Evolutionary conservation across 2,888 invertebrate species (phyloP).

Genomic region (Seira musarum): DNA sequence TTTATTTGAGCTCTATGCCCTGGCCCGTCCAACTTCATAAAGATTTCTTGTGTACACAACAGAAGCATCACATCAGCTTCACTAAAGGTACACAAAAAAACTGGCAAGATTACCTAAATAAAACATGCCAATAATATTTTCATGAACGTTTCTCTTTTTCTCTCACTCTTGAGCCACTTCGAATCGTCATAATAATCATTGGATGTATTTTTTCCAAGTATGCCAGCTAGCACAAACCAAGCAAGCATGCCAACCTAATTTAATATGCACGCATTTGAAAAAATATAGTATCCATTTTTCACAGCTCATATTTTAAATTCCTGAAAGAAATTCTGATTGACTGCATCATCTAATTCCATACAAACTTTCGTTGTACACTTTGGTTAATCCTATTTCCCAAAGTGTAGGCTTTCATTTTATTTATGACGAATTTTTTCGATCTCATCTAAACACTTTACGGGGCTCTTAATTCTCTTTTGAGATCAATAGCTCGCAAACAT

Average conservation of each 20-base stretch:
- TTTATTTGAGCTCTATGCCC: constrained; percentile 33
- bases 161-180: not conserved
- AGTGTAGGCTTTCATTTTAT: not conserved
- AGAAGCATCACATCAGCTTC: no score
- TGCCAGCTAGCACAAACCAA: no score
- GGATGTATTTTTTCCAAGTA: not conserved
- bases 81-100: constrained; percentile 11
- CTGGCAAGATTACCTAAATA: constrained; percentile 16
- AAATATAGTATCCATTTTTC: no score
- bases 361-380: no score
- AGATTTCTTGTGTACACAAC: constrained; percentile 27
- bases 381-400: not conserved
- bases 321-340: constrained; percentile 16
- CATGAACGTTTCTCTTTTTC: constrained; percentile 35
- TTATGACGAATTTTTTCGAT: not conserved
- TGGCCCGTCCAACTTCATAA: constrained; percentile 29
- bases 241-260: not conserved
- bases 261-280: not conserved
- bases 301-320: not conserved
- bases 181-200: not conserved
- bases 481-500: not conserved
- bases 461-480: not conserved
- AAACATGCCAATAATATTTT: constrained; percentile 47
- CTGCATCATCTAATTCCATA: not conserved
- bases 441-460: not conserved